Percentiles rank a stretch among this genome's conserved stretches.
Evolutionary conservation across 2,888 invertebrate species (phyloP).

Genomic region (Drosophila rubida): DNA sequence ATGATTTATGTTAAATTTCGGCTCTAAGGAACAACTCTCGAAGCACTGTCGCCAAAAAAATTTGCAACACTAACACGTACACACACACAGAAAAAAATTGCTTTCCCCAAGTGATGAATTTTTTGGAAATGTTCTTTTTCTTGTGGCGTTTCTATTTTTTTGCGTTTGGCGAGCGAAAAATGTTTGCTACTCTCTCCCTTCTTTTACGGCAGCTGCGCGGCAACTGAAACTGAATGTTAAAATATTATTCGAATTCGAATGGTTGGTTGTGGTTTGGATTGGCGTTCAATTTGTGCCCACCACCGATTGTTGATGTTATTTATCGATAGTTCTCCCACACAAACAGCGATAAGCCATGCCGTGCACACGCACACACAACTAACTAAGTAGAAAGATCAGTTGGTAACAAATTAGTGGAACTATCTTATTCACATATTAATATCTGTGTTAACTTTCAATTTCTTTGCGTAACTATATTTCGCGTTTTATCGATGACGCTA

Average conservation of each 20-base stretch:
- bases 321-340: constrained; percentile 43
- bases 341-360: neutral
- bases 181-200: constrained; percentile 66
- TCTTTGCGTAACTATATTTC: neutral
- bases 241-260: constrained; percentile 62
- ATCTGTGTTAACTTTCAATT: neutral
- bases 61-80: constrained; percentile 63
- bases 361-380: no score
- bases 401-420: no score
- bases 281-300: constrained; percentile 36
- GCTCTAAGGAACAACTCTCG: constrained; percentile 40
- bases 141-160: constrained; percentile 41
- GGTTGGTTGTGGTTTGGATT: constrained; percentile 33
- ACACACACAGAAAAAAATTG: constrained; percentile 78
- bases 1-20: constrained; percentile 83
- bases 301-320: constrained; percentile 39
- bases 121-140: constrained; percentile 72
- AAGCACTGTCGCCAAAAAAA: constrained; percentile 41
- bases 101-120: constrained; percentile 68
- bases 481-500: constrained; percentile 5
- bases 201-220: constrained; percentile 73
- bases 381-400: no score
- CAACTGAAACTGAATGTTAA: constrained; percentile 74
- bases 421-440: neutral
- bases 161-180: constrained; percentile 62